Base-by-base conservation (phyloP, 2,113 vertebrate genomes). In the Coptodon bakossiorum region DNA sequence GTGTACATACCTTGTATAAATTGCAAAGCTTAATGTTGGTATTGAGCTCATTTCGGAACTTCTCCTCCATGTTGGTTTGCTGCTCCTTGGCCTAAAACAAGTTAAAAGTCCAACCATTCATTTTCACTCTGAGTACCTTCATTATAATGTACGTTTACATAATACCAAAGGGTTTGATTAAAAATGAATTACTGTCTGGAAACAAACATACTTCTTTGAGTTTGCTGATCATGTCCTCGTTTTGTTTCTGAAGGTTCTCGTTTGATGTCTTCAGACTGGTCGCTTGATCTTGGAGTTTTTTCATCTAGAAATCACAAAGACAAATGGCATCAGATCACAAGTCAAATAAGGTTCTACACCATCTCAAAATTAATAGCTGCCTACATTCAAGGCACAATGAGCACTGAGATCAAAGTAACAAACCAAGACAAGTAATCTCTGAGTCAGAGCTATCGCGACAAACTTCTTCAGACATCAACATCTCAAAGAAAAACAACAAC, bases 1-100 rank as follows among this genome's bases (percentile, higher is more conserved):
- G 7, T 50, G 9, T 36, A 83, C 90, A 89, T 95, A 98, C 99
- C 97, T 99, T 99, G 90, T 99, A 97, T 6, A 99, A 95, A 85
- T 98, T 99, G 76, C 96, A 98, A 14, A 99, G 97, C 82, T 99
- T 99, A 22, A 99, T 98, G 90, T 99, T 98, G 24, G 98, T 97
- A 93, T 99, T 98, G 81, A 99, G 92, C 85, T 99, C 99, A 81
- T 97, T 99, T 84, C 97, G 97, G 86, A 99, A 98, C 94, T 97
- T 98, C 82, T 98, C 98, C 92, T 99, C 98, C 95, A 97, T 96
- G 76, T 91, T 94, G 43, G 96, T 92, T 76, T 98, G 98, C 56
- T 99, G 98, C 24, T 98, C 98, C 89, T 98, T 99, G 8, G 96
- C 97, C 98, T 99, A 43, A 24, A 90, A 82, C 31, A 0, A 92